Evolutionary conservation across 2,113 vertebrate species (phyloP), one percentile per base, ranked within the genome.

Genomic region (Rhea americana): DNA sequence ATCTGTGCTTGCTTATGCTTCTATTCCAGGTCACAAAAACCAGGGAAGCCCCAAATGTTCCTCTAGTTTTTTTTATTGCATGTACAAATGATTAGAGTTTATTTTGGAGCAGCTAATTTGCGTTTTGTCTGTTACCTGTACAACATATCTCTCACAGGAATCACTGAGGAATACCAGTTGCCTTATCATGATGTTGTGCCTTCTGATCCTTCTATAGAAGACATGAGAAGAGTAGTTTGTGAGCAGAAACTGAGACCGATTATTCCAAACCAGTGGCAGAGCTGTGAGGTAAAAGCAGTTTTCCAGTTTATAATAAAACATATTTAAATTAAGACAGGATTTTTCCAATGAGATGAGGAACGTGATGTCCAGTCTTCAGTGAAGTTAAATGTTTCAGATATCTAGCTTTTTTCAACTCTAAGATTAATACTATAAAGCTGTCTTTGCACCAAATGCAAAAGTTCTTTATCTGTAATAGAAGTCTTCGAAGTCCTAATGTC

Each of bases 261-360:
- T 95, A 97, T 99, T 91, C 99, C 99, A 76, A 99, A 99, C 97
- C 99, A 99, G 96, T 99, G 99, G 99, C 99, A 99, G 96, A 99
- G 98, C 97, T 99, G 98, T 91, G 99, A 99, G 98, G 99, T 99
- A 98, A 98, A 94, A 14, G 39, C 71, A 35, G 11, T 87, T 90
- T 77, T 72, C 47, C 5, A 7, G n/a, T 47, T 77, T 24, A 21
- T 53, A 39, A 15, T 8, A 21, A 75, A 53, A n/a, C 68, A 13
- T 12, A 7, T 58, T 78, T 63, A 77, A 71, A 13, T 70, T 19
- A 63, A 47, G 45, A 13, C 20, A 17, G 59, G 53, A 7, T 17
- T 65, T 75, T 62, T 55, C 37, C 25, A 9, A 26, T 12, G 85
- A 43, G 79, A 48, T 14, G 7, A 3, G 61, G 13, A 26, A 2